These are phyloP conservation scores for Camponotus fellah DNA, from an alignment of 2,888 invertebrate species.

Conservation along the genomic window DNA sequence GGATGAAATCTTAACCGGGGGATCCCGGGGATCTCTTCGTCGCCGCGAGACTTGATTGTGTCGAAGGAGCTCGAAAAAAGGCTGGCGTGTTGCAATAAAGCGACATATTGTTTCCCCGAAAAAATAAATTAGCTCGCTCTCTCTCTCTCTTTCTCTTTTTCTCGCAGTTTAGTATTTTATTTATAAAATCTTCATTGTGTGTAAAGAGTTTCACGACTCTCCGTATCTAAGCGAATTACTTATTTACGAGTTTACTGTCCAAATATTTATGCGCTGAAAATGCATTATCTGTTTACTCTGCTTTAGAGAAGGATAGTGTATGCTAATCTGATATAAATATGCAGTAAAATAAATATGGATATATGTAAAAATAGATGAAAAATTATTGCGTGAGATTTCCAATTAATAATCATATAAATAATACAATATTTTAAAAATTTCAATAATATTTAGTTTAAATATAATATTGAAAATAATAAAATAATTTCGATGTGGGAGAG, in stretches of 20 bases:
- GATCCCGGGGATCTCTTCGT: slow-evolving; percentile 2
- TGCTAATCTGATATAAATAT: not conserved
- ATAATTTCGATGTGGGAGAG: too few species aligned
- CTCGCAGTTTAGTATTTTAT: slow-evolving; percentile 20
- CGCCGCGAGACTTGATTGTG: slow-evolving; percentile 39
- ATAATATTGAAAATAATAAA: too few species aligned
- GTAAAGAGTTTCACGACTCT: too few species aligned
- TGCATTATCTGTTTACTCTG: not conserved
- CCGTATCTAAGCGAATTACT: slow-evolving; percentile 15
- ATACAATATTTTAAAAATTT: too few species aligned
- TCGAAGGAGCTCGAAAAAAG: slow-evolving; percentile 26
- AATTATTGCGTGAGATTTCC: too few species aligned
- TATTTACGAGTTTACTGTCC: not conserved
- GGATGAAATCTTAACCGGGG: slow-evolving; percentile 46
- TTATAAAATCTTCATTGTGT: not conserved
- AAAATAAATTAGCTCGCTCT: slow-evolving; percentile 29
- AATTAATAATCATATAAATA: too few species aligned
- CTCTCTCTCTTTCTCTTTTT: not conserved
- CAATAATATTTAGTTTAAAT: too few species aligned
- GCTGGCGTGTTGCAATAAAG: slow-evolving; percentile 24
- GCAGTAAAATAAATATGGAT: not conserved
- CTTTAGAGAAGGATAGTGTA: not conserved
- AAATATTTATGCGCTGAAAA: not conserved
- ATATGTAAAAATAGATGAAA: not conserved
- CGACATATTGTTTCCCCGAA: slow-evolving; percentile 38